Evolutionary conservation across 2,113 vertebrate species (phyloP).

Genomic region (Callospermophilus lateralis): DNA sequence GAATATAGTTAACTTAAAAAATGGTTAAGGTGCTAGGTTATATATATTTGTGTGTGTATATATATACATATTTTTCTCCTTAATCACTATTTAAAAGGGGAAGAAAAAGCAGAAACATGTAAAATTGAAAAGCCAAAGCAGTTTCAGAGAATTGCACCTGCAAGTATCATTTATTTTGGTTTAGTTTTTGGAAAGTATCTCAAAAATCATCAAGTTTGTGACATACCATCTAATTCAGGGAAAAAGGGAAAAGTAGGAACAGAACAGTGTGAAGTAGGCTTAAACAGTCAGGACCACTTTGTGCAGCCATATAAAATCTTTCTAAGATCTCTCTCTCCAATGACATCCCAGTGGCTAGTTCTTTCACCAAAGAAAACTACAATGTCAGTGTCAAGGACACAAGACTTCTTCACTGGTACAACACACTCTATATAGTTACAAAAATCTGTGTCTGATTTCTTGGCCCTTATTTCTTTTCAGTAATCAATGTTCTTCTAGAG

Average conservation of each 20-base stretch:
- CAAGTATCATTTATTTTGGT: constrained; percentile 40
- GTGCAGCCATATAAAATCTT: neutral
- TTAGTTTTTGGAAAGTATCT: constrained; percentile 57
- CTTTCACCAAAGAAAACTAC: constrained; percentile 26
- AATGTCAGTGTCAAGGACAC: neutral
- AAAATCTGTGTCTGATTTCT: neutral
- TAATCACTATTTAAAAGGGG: neutral
- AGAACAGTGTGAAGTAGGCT: neutral
- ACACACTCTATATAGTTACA: neutral
- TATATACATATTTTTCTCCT: too few relatives aligned
- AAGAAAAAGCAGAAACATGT: neutral
- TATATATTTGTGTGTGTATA: too few relatives aligned
- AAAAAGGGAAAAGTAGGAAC: constrained; percentile 23
- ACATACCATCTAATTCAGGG: neutral
- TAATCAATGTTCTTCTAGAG: constrained; percentile 7
- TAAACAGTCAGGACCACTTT: neutral
- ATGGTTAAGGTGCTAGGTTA: constrained; percentile 36
- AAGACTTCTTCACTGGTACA: neutral
- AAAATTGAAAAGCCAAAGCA: constrained; percentile 40
- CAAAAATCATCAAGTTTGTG: constrained; percentile 48
- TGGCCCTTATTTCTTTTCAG: constrained; percentile 21
- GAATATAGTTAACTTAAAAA: constrained; percentile 31
- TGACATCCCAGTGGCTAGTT: neutral
- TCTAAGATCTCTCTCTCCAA: neutral
- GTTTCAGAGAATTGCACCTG: constrained; percentile 36